Conservation (phyloP, 2,888 invertebrate genomes). For the Lycocerus yunnanus region DNA sequence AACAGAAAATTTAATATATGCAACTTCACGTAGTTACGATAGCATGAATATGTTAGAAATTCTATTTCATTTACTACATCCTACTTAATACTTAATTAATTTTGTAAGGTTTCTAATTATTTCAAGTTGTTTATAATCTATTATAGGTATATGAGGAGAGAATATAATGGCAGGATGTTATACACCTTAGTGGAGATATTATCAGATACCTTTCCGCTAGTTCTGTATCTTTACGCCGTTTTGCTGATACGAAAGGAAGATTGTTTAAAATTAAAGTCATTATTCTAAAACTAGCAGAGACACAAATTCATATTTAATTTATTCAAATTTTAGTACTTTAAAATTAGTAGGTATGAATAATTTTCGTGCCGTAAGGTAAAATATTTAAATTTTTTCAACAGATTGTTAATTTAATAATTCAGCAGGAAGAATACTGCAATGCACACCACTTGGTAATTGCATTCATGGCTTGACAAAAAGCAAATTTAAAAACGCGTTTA, state of each 20-base stretch:
- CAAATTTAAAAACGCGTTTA: constrained; percentile 27
- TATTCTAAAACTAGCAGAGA: constrained; percentile 6
- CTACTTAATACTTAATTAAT: constrained; percentile 22
- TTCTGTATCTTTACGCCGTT: constrained; percentile 18
- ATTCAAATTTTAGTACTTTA: background rate
- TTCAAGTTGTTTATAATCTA: constrained; percentile 23
- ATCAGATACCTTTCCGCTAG: constrained; percentile 21
- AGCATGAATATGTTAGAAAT: constrained; percentile 17
- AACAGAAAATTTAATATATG: background rate
- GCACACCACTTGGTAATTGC: constrained; percentile 11
- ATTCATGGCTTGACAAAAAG: constrained; percentile 12
- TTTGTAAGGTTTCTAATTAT: constrained; percentile 21
- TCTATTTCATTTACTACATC: constrained; percentile 18
- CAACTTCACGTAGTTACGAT: background rate
- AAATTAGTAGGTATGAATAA: background rate
- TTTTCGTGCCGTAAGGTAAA: background rate
- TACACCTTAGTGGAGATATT: constrained; percentile 25
- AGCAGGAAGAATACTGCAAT: background rate
- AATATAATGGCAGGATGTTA: constrained; percentile 14
- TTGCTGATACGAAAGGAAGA: constrained; percentile 6
- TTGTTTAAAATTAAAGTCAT: constrained; percentile 16
- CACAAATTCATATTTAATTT: background rate
- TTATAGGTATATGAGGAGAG: constrained; percentile 13
- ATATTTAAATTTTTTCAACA: constrained; percentile 8
- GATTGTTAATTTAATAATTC: background rate